A percentile compares a stretch with the other conserved stretches of the same genome.
phyloP scores from a whole-genome alignment of 2,888 invertebrate genomes.

The Cyclophora punctaria region DNA sequence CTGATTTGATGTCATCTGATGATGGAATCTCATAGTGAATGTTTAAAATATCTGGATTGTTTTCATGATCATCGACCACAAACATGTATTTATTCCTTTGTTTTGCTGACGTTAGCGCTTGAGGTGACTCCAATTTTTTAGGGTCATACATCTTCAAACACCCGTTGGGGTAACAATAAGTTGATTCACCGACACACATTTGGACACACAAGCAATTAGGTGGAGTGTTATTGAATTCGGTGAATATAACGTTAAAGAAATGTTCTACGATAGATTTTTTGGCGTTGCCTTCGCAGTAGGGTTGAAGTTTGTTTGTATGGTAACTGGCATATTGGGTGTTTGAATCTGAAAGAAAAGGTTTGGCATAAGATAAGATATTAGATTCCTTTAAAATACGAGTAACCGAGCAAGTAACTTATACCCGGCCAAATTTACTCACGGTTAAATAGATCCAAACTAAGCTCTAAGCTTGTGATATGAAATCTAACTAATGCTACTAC shows the following conservation, averaged over 20 bases:
- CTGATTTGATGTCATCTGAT: background rate
- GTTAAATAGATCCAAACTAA: too few relatives aligned
- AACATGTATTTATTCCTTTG: constrained; percentile 30
- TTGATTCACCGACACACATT: constrained; percentile 50
- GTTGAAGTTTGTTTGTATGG: constrained; percentile 9
- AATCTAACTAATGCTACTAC: too few relatives aligned
- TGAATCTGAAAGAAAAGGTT: constrained; percentile 25
- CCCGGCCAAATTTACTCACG: too few relatives aligned
- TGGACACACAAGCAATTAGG: constrained; percentile 58
- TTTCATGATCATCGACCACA: constrained; percentile 27
- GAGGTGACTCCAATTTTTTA: constrained; percentile 16
- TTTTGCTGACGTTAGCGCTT: constrained; percentile 16
- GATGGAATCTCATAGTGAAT: too few relatives aligned
- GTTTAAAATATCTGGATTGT: too few relatives aligned
- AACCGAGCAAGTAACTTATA: too few relatives aligned
- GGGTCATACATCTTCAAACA: constrained; percentile 37
- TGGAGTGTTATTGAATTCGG: constrained; percentile 45
- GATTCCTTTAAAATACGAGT: too few relatives aligned
- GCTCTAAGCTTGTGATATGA: too few relatives aligned
- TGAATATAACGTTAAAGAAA: constrained; percentile 56
- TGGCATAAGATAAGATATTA: too few relatives aligned
- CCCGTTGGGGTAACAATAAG: constrained; percentile 60
- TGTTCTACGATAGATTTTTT: constrained; percentile 41
- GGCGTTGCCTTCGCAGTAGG: constrained; percentile 29
- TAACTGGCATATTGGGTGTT: constrained; percentile 23